Conservation (phyloP, 2,797 vertebrate genomes). For the Karalla daura region DNA sequence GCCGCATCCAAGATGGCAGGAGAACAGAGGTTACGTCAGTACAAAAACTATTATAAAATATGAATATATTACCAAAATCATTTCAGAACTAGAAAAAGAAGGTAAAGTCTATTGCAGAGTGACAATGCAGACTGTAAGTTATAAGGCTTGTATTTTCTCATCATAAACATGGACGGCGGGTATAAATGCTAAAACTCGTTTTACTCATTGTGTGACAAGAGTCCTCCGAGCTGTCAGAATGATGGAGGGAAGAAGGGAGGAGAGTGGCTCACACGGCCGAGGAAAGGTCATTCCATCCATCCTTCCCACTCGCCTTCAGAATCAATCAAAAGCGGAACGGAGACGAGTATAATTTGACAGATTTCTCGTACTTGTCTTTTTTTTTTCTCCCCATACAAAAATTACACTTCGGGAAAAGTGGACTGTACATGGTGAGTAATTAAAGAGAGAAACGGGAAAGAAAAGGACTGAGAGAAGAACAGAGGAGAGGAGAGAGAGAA, state of each 20-base stretch:
- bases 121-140: constrained; percentile 36
- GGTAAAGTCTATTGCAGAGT: constrained; percentile 5
- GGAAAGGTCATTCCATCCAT: constrained; percentile 58
- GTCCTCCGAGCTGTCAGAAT: constrained; percentile 50
- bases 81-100: constrained; percentile 33
- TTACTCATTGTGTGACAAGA: constrained; percentile 51
- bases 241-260: constrained; percentile 42
- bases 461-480: constrained; percentile 74
- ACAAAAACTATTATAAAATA: constrained; percentile 70
- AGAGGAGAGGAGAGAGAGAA: constrained; percentile 13
- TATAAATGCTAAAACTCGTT: constrained; percentile 42
- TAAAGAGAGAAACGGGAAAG: constrained; percentile 80
- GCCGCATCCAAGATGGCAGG: constrained; percentile 50
- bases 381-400: constrained; percentile 77
- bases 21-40: constrained; percentile 55
- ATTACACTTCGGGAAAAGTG: constrained; percentile 71
- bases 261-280: constrained; percentile 43
- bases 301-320: constrained; percentile 36
- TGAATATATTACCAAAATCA: constrained; percentile 55
- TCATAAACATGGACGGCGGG: constrained; percentile 19
- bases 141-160: constrained; percentile 64
- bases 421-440: constrained; percentile 83
- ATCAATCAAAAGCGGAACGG: constrained; percentile 50
- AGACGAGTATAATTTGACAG: constrained; percentile 39
- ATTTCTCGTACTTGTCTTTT: constrained; percentile 35